Evolutionary conservation across 2,888 invertebrate species (phyloP).

Genomic region (Polia nebulosa): DNA sequence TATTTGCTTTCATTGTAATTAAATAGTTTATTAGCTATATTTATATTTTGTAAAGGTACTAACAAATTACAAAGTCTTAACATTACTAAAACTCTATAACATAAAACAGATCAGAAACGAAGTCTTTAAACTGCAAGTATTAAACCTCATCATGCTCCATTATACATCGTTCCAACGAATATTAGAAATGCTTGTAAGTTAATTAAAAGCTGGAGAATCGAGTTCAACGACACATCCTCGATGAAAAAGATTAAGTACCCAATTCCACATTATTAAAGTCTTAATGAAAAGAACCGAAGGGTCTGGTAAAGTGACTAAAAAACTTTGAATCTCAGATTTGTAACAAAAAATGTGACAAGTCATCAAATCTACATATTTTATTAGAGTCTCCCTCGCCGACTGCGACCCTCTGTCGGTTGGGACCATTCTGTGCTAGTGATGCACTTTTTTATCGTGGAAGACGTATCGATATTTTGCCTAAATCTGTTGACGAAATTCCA

Average conservation of each 20-base stretch:
- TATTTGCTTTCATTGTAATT: neutral
- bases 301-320: slow-evolving; percentile 82
- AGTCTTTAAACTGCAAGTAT: slow-evolving; percentile 31
- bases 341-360: slow-evolving; percentile 91
- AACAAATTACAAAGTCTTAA: neutral
- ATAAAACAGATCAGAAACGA: slow-evolving; percentile 16
- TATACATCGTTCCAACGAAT: slow-evolving; percentile 41
- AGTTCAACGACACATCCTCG: slow-evolving; percentile 55
- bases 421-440: slow-evolving; percentile 80
- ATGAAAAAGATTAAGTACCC: slow-evolving; percentile 62
- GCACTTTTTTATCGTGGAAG: slow-evolving; percentile 60
- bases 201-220: slow-evolving; percentile 55
- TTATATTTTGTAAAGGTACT: neutral
- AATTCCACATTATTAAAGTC: slow-evolving; percentile 76
- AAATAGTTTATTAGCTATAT: neutral
- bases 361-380: slow-evolving; percentile 91
- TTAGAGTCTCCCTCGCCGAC: slow-evolving; percentile 87
- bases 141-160: slow-evolving; percentile 31
- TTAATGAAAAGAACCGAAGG: slow-evolving; percentile 77
- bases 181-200: slow-evolving; percentile 54
- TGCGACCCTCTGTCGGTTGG: slow-evolving; percentile 86
- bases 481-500: neutral
- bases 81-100: slow-evolving; percentile 2
- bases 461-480: slow-evolving; percentile 73
- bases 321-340: slow-evolving; percentile 90